A percentile compares a stretch with the other conserved stretches of the same genome.
Evolutionary conservation across 1,140 invertebrate species (phyloP).

Genomic region (Hetaerina americana): DNA sequence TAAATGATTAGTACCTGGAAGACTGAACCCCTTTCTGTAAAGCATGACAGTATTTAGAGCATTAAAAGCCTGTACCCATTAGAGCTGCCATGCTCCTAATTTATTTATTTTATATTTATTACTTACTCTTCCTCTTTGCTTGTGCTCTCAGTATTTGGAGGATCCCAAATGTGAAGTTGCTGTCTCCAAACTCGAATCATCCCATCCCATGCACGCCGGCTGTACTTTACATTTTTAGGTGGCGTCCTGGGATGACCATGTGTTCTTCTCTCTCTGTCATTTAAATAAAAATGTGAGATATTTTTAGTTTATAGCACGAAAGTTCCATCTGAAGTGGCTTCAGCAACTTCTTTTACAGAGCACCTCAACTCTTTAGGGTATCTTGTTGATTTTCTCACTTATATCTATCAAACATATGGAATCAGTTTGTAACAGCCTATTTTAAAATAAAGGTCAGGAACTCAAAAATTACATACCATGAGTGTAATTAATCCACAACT

Average conservation of each 20-base stretch:
- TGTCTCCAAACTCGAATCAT: slow-evolving; percentile 76
- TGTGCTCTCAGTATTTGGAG: slow-evolving; percentile 28
- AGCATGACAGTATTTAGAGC: neutral
- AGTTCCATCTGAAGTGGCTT: no score
- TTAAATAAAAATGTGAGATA: no score
- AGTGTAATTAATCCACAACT: no score
- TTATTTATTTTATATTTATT: slow-evolving; percentile 3
- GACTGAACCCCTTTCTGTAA: neutral
- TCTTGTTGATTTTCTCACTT: no score
- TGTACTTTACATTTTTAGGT: slow-evolving; percentile 73
- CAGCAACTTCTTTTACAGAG: no score
- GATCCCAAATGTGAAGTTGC: slow-evolving; percentile 71
- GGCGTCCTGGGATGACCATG: slow-evolving; percentile 73
- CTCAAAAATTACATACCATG: no score
- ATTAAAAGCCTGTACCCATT: neutral
- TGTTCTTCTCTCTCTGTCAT: no score
- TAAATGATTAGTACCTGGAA: neutral
- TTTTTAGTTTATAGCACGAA: no score
- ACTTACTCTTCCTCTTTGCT: slow-evolving; percentile 2
- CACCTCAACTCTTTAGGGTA: no score
- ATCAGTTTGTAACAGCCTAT: no score
- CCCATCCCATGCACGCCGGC: slow-evolving; percentile 78
- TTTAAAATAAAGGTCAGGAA: no score
- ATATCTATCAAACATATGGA: no score
- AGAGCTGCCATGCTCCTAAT: neutral